A percentile compares a stretch with the other conserved stretches of the same genome.
Conservation (phyloP, 2,888 invertebrate species). For the Zygothrica quintamaculata region DNA sequence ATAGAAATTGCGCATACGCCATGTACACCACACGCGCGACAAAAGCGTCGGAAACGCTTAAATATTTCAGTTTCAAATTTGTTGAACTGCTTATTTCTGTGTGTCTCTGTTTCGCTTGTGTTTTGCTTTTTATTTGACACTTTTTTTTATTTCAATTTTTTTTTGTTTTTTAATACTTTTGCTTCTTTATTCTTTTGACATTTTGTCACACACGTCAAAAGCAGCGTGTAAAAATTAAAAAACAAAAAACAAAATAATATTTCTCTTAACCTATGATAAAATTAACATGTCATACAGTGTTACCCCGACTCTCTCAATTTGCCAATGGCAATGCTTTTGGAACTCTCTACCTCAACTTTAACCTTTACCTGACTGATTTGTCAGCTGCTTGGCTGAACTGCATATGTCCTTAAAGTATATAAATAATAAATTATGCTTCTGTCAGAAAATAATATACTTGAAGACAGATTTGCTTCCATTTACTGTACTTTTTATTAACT, state of each 20-base stretch:
- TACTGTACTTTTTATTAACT: too few relatives aligned
- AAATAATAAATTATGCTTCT: constrained; percentile 57
- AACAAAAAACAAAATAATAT: constrained; percentile 9
- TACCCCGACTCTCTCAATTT: constrained; percentile 13
- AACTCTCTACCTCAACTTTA: constrained; percentile 12
- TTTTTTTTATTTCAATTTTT: constrained; percentile 14
- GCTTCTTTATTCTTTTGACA: constrained; percentile 40
- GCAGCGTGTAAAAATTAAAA: constrained; percentile 34
- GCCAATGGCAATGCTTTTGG: constrained; percentile 26
- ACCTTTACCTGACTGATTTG: constrained; percentile 47
- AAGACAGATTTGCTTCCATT: too few relatives aligned
- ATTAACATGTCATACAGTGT: constrained; percentile 17
- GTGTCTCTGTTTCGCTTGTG: neutral
- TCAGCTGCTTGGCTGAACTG: constrained; percentile 27
- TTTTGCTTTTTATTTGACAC: constrained; percentile 12
- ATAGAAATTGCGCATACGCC: constrained; percentile 53
- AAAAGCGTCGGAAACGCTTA: constrained; percentile 50
- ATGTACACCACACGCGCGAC: constrained; percentile 30
- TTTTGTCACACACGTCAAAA: constrained; percentile 60
- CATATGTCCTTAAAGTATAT: constrained; percentile 47
- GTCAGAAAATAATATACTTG: too few relatives aligned
- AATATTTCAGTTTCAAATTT: constrained; percentile 55
- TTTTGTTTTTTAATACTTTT: too few relatives aligned
- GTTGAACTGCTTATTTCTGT: constrained; percentile 13
- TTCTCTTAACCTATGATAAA: constrained; percentile 54